phyloP scores from a whole-genome alignment of 2,113 vertebrate species.

The Phoenicopterus ruber region DNA sequence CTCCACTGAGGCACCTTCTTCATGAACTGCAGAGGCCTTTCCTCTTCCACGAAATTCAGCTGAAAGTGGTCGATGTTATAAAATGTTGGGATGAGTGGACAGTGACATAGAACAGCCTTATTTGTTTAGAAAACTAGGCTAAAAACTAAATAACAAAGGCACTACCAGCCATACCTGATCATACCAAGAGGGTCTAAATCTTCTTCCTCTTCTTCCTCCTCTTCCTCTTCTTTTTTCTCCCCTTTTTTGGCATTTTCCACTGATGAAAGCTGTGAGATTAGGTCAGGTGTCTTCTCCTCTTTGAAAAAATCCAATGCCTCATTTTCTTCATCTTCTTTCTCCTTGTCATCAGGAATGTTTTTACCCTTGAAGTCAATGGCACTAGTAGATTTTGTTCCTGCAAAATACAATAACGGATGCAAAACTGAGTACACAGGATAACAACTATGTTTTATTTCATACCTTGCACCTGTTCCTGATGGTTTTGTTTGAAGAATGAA shows the following conservation, averaged over 20 bases:
- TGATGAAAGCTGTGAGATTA: neutral
- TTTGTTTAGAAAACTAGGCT: neutral
- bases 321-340: conserved; percentile 50
- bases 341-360: conserved; percentile 53
- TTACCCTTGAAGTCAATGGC: conserved; percentile 48
- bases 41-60: neutral
- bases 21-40: neutral
- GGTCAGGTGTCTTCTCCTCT: conserved; percentile 54
- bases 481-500: neutral
- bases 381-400: conserved; percentile 74
- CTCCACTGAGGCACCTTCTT: neutral
- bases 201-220: conserved; percentile 75
- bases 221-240: conserved; percentile 19
- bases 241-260: neutral
- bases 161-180: conserved; percentile 70
- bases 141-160: neutral
- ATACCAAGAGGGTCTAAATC: conserved; percentile 81
- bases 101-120: neutral
- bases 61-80: neutral
- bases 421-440: neutral
- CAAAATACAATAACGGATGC: neutral
- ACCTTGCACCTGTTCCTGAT: neutral
- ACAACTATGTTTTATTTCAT: neutral
- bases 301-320: conserved; percentile 79
- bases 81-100: neutral